These are phyloP conservation scores for Romanogobio albipinnatus DNA, from an alignment of 2,113 vertebrate genomes.

Conservation along the genomic window DNA sequence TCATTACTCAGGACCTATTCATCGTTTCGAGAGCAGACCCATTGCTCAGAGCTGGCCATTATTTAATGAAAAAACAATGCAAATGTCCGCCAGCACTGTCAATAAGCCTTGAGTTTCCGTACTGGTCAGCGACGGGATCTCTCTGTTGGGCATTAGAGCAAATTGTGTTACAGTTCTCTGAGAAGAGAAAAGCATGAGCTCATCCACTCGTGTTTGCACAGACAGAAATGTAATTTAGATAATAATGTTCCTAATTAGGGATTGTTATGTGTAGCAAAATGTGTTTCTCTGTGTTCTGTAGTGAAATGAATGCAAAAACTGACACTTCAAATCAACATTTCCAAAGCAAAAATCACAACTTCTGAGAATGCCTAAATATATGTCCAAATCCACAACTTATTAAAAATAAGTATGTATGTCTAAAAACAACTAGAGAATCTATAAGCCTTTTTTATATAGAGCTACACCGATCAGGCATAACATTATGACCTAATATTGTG, in stretches of 20 bases:
- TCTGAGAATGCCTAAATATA: too few relatives aligned
- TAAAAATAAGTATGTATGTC: too few relatives aligned
- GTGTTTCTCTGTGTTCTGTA: too few relatives aligned
- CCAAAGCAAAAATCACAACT: too few relatives aligned
- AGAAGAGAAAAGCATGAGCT: constrained; percentile 16
- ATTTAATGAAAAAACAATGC: neutral
- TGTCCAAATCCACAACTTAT: too few relatives aligned
- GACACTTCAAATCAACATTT: too few relatives aligned
- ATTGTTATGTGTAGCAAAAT: too few relatives aligned
- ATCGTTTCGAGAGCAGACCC: neutral
- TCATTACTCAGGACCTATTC: neutral
- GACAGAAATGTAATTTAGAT: neutral
- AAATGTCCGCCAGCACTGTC: neutral
- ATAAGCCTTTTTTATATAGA: too few relatives aligned
- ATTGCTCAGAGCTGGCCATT: neutral
- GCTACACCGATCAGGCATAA: too few relatives aligned
- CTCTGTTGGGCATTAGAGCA: constrained; percentile 32
- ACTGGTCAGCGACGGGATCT: constrained; percentile 28
- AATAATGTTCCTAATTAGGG: neutral
- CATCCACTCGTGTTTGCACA: neutral
- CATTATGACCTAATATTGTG: too few relatives aligned
- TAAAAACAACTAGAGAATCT: too few relatives aligned
- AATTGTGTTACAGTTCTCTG: constrained; percentile 11
- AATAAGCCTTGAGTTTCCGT: neutral
- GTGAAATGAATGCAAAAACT: too few relatives aligned